These are phyloP conservation scores for Stegodyphus mimosarum DNA, from an alignment of 1,140 invertebrate genomes.

Conservation along the genomic window DNA sequence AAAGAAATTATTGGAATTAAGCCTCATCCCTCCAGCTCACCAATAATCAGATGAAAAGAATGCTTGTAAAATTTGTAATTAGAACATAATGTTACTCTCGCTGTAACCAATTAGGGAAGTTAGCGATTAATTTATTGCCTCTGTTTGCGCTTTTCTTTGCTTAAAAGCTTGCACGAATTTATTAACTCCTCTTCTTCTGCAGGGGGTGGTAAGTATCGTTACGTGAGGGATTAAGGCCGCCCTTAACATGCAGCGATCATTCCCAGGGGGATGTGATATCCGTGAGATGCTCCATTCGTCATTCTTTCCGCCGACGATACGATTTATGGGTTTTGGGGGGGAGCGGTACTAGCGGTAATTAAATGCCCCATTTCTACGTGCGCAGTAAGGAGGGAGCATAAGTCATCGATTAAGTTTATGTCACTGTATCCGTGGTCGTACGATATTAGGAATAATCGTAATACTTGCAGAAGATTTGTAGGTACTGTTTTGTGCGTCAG, in stretches of 20 bases:
- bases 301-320: neutral
- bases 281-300: neutral
- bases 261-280: neutral
- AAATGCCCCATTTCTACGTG: neutral
- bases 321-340: neutral
- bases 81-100: conserved; percentile 40
- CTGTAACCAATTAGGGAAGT: conserved; percentile 32
- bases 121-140: conserved; percentile 25
- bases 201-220: conserved; percentile 21
- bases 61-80: conserved; percentile 49
- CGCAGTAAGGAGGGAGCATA: neutral
- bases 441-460: too few species aligned
- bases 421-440: conserved; percentile 1
- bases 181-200: neutral
- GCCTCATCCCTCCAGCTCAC: neutral
- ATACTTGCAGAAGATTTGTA: too few species aligned
- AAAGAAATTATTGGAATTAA: conserved; percentile 5
- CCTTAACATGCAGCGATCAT: neutral
- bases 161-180: conserved; percentile 2
- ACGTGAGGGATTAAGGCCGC: conserved; percentile 1
- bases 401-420: conserved; percentile 17
- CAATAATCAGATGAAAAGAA: conserved; percentile 39
- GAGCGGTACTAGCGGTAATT: neutral
- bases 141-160: conserved; percentile 7
- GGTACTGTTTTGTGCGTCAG: too few species aligned